A percentile compares a stretch with the other conserved stretches of the same genome.
Conservation (phyloP, 2,797 vertebrate genomes). For the Psittacula echo region DNA sequence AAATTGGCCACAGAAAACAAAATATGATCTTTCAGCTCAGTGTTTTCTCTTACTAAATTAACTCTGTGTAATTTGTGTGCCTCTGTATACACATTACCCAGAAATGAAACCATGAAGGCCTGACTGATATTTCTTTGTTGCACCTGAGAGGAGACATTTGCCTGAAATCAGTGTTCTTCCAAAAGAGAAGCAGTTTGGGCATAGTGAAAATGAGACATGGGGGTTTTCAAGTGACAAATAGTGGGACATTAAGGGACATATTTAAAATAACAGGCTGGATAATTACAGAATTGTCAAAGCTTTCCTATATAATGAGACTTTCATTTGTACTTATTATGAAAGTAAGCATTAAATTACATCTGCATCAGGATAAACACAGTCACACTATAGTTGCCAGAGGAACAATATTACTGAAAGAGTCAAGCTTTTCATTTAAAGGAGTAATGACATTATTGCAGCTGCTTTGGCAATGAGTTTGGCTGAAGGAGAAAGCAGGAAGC, state of each 20-base stretch:
- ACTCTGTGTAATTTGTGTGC: background rate
- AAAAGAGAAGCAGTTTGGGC: background rate
- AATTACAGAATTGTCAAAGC: constrained; percentile 52
- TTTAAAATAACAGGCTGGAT: constrained; percentile 35
- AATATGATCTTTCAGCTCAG: background rate
- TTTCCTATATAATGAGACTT: constrained; percentile 35
- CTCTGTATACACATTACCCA: background rate
- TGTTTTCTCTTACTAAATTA: constrained; percentile 10
- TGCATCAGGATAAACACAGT: background rate
- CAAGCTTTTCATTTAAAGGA: constrained; percentile 49
- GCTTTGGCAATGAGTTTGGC: constrained; percentile 15
- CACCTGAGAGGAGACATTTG: background rate
- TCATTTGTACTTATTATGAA: constrained; percentile 45
- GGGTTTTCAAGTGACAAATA: constrained; percentile 27
- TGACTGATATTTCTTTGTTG: background rate
- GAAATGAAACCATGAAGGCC: constrained; percentile 30
- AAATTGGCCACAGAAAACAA: background rate
- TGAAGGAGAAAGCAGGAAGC: background rate
- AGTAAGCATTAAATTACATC: constrained; percentile 32
- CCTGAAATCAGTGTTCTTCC: constrained; percentile 31
- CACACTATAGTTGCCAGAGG: constrained; percentile 21
- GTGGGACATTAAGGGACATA: background rate
- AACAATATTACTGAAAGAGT: constrained; percentile 11
- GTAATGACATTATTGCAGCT: constrained; percentile 11
- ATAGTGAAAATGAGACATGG: background rate